These are phyloP conservation scores for Brachylomia viminalis DNA, from an alignment of 2,888 invertebrate genomes.

Conservation along the genomic window DNA sequence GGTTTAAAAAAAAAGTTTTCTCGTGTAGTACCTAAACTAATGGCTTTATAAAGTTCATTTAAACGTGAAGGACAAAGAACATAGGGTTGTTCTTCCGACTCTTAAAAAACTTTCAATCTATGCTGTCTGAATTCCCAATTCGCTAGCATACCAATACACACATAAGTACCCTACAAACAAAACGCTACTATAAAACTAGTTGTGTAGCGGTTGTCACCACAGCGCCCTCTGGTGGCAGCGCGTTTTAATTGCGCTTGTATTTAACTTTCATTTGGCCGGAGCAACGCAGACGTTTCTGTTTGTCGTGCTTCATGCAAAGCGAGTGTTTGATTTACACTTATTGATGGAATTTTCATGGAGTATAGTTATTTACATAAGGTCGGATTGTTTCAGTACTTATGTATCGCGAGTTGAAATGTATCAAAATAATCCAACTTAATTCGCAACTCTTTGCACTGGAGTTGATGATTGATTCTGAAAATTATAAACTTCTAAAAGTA, in stretches of 20 bases:
- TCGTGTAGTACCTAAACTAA: too few species aligned
- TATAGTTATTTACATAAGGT: slow-evolving; percentile 14
- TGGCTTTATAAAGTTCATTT: too few species aligned
- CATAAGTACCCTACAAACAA: not conserved
- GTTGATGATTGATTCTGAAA: not conserved
- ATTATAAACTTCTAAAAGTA: not conserved
- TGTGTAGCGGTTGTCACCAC: slow-evolving; percentile 24
- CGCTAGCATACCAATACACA: not conserved
- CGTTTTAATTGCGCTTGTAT: slow-evolving; percentile 76
- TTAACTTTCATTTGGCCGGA: slow-evolving; percentile 75
- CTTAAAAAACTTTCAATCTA: not conserved
- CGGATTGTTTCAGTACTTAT: not conserved
- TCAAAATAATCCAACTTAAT: not conserved
- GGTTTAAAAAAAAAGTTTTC: too few species aligned
- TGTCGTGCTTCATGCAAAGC: slow-evolving; percentile 45
- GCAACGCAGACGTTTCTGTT: slow-evolving; percentile 49
- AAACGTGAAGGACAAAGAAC: too few species aligned
- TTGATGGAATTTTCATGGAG: slow-evolving; percentile 41
- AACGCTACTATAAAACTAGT: not conserved
- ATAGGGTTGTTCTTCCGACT: too few species aligned
- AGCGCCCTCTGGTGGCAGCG: slow-evolving; percentile 49
- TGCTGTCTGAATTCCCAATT: not conserved
- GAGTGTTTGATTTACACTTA: slow-evolving; percentile 64
- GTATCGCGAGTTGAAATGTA: not conserved
- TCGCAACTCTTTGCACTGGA: not conserved